A percentile compares a stretch with the other conserved stretches of the same genome.
Evolutionary conservation across 2,888 invertebrate genomes (phyloP).

Genomic region (Parnassius mnemosyne): DNA sequence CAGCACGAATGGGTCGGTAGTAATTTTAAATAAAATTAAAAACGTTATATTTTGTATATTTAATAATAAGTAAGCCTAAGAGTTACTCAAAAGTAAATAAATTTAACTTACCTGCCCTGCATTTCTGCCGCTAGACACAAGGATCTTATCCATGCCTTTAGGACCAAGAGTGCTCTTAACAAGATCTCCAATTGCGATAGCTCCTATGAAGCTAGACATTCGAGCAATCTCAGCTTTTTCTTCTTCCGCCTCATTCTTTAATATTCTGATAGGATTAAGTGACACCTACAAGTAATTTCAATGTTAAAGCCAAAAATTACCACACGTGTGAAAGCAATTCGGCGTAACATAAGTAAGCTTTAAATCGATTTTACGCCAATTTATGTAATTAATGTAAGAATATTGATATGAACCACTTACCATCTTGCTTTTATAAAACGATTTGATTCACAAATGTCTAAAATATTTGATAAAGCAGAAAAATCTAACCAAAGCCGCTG

Average conservation of each 20-base stretch:
- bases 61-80: not conserved
- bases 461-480: conserved; percentile 1
- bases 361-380: not conserved
- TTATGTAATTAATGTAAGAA: not conserved
- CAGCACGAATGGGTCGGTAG: too few species aligned
- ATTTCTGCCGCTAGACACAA: conserved; percentile 89
- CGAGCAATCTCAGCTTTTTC: conserved; percentile 98
- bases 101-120: conserved; percentile 81
- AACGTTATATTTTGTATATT: not conserved
- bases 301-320: conserved; percentile 28
- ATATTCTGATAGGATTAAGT: conserved; percentile 95
- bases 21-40: too few species aligned
- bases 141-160: conserved; percentile 98
- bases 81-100: not conserved
- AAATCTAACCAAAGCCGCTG: conserved; percentile 19
- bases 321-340: conserved; percentile 50
- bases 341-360: not conserved
- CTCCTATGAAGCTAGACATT: conserved; percentile 98
- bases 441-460: conserved; percentile 1
- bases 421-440: conserved; percentile 15
- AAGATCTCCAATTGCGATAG: conserved; percentile 98
- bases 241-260: conserved; percentile 98
- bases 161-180: conserved; percentile 99
- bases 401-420: conserved; percentile 12
- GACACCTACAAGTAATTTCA: conserved; percentile 82